These are phyloP conservation scores for Acanthurus leucopareius DNA, from an alignment of 2,797 vertebrate genomes.

Conservation along the genomic window DNA sequence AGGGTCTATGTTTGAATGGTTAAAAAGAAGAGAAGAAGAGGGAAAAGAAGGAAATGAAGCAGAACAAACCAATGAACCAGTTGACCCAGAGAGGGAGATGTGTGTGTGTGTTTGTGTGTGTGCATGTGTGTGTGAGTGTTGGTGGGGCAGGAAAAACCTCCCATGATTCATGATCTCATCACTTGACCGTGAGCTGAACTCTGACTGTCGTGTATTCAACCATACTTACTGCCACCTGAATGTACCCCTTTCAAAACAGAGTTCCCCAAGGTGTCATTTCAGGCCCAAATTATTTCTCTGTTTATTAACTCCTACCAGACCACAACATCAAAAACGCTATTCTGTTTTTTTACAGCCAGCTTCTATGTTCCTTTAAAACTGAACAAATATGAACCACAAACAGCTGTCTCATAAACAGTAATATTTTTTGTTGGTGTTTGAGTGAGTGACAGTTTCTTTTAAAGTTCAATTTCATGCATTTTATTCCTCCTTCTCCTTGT, in stretches of 20 bases:
- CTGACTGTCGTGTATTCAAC: slow-evolving; percentile 15
- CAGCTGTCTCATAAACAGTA: neutral
- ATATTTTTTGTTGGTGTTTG: neutral
- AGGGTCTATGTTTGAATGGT: neutral
- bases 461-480: neutral
- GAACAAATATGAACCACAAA: neutral
- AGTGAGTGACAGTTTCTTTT: neutral
- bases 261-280: too few relatives aligned
- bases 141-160: neutral
- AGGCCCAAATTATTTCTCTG: too few relatives aligned
- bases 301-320: too few relatives aligned
- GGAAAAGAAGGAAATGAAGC: slow-evolving; percentile 16
- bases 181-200: slow-evolving; percentile 39
- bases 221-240: slow-evolving; percentile 13
- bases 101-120: slow-evolving; percentile 8
- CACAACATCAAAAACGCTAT: too few relatives aligned
- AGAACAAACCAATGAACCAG: slow-evolving; percentile 24
- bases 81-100: slow-evolving; percentile 25
- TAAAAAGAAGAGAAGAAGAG: neutral
- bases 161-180: slow-evolving; percentile 39
- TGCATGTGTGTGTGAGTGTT: slow-evolving; percentile 1
- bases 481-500: neutral
- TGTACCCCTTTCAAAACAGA: slow-evolving; percentile 13
- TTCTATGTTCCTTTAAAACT: too few relatives aligned
- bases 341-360: too few relatives aligned